Percentiles rank a stretch among this genome's conserved stretches.
phyloP scores from a whole-genome alignment of 1,140 invertebrate genomes.

The Nautilus pompilius region DNA sequence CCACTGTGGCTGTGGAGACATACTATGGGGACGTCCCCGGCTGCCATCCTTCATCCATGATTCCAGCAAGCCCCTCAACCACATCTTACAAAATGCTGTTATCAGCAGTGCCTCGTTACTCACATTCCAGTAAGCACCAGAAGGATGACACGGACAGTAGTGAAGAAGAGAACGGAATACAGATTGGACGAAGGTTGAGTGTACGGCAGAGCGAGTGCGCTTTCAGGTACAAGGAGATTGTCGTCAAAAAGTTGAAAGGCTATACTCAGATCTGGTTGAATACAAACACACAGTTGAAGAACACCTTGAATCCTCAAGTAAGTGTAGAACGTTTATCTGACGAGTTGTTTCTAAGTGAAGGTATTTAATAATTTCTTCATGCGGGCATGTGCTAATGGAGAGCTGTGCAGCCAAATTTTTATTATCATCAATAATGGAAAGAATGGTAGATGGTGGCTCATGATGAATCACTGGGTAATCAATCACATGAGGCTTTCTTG shows the following conservation, averaged over 20 bases:
- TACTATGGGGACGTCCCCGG: slow-evolving; percentile 31
- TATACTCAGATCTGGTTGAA: slow-evolving; percentile 53
- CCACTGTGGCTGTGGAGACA: slow-evolving; percentile 16
- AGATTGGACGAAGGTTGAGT: slow-evolving; percentile 42
- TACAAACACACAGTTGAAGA: slow-evolving; percentile 47
- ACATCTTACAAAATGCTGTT: slow-evolving; percentile 42
- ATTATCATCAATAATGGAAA: too few relatives aligned
- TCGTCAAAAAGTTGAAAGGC: slow-evolving; percentile 48
- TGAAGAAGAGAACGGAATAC: slow-evolving; percentile 13
- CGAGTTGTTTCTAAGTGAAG: too few relatives aligned
- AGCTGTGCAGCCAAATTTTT: too few relatives aligned
- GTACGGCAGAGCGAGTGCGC: slow-evolving; percentile 49
- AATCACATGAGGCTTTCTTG: too few relatives aligned
- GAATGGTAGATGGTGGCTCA: too few relatives aligned
- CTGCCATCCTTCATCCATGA: slow-evolving; percentile 19
- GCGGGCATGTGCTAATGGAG: too few relatives aligned
- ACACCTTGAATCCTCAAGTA: slow-evolving; percentile 52
- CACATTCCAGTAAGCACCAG: slow-evolving; percentile 24
- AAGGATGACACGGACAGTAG: slow-evolving; percentile 20
- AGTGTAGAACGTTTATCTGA: too few relatives aligned
- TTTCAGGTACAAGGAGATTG: slow-evolving; percentile 52
- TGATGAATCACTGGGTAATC: too few relatives aligned
- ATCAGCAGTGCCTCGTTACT: slow-evolving; percentile 34
- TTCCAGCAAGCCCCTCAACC: slow-evolving; percentile 41
- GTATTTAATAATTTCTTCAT: too few relatives aligned